These are phyloP conservation scores for Nomada lathburiana DNA, from an alignment of 2,888 invertebrate genomes.

Conservation along the genomic window DNA sequence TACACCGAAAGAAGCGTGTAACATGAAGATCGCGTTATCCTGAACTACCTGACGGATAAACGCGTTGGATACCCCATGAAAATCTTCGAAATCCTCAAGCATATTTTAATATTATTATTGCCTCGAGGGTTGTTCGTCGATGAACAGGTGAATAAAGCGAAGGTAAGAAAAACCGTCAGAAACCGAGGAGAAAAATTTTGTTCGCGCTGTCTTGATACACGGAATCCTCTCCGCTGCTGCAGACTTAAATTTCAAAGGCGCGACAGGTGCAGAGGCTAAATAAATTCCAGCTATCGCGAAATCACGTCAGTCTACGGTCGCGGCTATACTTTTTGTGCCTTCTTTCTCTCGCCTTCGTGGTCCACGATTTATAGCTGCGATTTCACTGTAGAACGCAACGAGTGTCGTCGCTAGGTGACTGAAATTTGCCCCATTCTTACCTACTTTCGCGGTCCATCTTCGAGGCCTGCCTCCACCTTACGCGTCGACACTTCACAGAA, in stretches of 20 bases:
- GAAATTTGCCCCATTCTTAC: background rate
- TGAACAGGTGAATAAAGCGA: no score
- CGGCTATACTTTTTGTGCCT: constrained; percentile 46
- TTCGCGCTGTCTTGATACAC: background rate
- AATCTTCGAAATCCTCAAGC: background rate
- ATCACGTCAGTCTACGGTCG: constrained; percentile 63
- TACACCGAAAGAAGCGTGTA: constrained; percentile 3
- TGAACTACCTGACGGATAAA: constrained; percentile 5
- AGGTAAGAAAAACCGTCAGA: background rate
- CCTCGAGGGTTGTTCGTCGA: background rate
- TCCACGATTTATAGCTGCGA: constrained; percentile 34
- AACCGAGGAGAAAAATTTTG: constrained; percentile 11
- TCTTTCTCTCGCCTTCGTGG: constrained; percentile 26
- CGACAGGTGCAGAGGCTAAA: constrained; percentile 72
- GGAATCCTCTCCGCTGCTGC: constrained; percentile 18
- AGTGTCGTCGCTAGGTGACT: no score
- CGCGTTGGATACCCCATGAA: no score
- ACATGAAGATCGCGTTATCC: constrained; percentile 4
- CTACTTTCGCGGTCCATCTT: background rate
- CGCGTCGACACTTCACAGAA: background rate
- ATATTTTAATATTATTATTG: background rate
- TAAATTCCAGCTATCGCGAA: constrained; percentile 75
- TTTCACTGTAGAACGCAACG: constrained; percentile 19
- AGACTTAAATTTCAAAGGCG: constrained; percentile 64
- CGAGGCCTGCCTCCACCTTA: background rate